Conservation (phyloP, 2,113 vertebrate genomes). For the Dunckerocampus dactyliophorus region DNA sequence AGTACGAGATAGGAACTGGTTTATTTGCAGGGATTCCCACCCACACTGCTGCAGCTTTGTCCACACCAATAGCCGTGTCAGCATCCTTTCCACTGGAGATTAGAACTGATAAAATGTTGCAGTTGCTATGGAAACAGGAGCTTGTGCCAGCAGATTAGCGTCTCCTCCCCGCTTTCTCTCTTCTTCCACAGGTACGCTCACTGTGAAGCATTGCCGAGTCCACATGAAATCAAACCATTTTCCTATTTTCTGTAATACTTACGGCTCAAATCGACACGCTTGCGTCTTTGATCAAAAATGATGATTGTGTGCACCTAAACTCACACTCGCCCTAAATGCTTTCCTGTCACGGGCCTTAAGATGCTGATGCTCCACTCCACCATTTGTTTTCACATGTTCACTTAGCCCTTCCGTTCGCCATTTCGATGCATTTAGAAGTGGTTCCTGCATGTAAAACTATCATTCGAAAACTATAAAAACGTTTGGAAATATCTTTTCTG, state of each 20-base stretch:
- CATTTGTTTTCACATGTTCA: too few species aligned
- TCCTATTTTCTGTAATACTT: not conserved
- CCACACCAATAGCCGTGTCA: slow-evolving; percentile 33
- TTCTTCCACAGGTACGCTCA: slow-evolving; percentile 8
- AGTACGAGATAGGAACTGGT: slow-evolving; percentile 22
- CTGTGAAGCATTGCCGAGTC: not conserved
- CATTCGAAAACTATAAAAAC: too few species aligned
- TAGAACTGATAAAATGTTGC: slow-evolving; percentile 36
- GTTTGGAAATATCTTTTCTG: too few species aligned
- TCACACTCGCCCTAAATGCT: too few species aligned
- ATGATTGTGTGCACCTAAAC: too few species aligned
- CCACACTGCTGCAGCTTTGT: slow-evolving; percentile 18
- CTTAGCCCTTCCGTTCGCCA: too few species aligned
- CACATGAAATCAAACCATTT: not conserved
- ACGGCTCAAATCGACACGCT: too few species aligned
- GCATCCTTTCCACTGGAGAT: slow-evolving; percentile 23
- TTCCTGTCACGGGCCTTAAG: too few species aligned
- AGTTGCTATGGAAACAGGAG: slow-evolving; percentile 61
- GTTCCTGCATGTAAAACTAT: too few species aligned
- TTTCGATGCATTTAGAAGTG: too few species aligned
- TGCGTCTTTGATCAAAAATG: too few species aligned
- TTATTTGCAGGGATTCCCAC: slow-evolving; percentile 13
- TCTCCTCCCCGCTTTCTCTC: slow-evolving; percentile 21
- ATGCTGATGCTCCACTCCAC: too few species aligned
- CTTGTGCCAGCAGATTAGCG: slow-evolving; percentile 39